Conservation (phyloP, 1,140 invertebrate species). For the Planococcus citri region DNA sequence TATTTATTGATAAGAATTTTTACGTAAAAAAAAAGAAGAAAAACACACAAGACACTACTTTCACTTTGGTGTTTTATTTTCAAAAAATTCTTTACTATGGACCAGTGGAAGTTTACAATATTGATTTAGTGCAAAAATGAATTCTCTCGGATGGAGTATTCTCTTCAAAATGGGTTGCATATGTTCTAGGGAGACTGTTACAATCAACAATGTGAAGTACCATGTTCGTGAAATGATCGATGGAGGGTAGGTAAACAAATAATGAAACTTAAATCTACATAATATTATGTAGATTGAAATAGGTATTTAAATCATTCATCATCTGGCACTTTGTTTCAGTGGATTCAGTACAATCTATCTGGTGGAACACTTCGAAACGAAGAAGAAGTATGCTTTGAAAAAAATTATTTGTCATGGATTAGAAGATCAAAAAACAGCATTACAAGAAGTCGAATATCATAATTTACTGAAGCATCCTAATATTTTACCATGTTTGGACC, state of each 20-base stretch:
- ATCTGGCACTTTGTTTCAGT: slow-evolving; percentile 39
- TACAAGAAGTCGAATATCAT: slow-evolving; percentile 64
- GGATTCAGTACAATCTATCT: slow-evolving; percentile 74
- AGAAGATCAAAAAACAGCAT: slow-evolving; percentile 60
- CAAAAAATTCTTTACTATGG: too few species aligned
- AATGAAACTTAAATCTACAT: not conserved
- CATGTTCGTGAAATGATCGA: slow-evolving; percentile 55
- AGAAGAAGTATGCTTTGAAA: slow-evolving; percentile 65
- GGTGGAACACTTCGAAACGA: slow-evolving; percentile 56
- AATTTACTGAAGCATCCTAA: slow-evolving; percentile 57
- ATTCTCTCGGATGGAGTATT: slow-evolving; percentile 51
- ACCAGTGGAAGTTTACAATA: too few species aligned
- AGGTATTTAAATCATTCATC: not conserved
- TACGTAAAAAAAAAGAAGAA: too few species aligned
- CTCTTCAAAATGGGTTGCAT: slow-evolving; percentile 66
- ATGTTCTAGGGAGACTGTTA: slow-evolving; percentile 58
- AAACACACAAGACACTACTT: too few species aligned
- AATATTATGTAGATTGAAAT: slow-evolving; percentile 11
- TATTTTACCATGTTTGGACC: slow-evolving; percentile 63
- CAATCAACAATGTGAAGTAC: slow-evolving; percentile 56
- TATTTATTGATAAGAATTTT: too few species aligned
- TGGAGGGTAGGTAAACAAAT: slow-evolving; percentile 58
- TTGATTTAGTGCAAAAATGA: slow-evolving; percentile 39
- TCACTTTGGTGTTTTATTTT: too few species aligned
- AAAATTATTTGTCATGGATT: slow-evolving; percentile 64